Evolutionary conservation across 2,888 invertebrate species (phyloP).

Genomic region (Digitonthophagus gazella): DNA sequence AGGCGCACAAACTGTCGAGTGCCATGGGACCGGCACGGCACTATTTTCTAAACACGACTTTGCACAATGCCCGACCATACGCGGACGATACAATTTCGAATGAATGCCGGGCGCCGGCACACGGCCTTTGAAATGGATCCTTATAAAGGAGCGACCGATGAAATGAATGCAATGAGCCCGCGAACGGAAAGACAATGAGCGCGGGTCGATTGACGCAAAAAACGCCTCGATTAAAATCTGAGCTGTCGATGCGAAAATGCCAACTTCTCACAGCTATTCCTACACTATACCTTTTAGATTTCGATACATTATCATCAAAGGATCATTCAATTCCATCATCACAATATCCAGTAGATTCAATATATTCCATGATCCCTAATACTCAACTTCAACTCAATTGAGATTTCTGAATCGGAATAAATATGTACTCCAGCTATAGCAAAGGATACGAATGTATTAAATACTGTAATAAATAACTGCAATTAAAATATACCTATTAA

Average conservation of each 20-base stretch:
- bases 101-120: background rate
- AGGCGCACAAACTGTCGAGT: constrained; percentile 6
- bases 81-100: background rate
- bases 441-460: no score
- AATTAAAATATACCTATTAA: no score
- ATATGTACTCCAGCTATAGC: no score
- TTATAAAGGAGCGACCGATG: background rate
- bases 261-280: background rate
- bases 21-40: constrained; percentile 1
- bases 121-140: background rate
- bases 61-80: constrained; percentile 9
- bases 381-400: no score
- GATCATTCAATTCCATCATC: no score
- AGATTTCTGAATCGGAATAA: no score
- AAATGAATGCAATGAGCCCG: background rate
- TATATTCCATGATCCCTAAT: no score
- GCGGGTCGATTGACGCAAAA: background rate
- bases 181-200: background rate
- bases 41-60: constrained; percentile 7
- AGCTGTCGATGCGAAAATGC: background rate
- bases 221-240: background rate
- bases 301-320: no score
- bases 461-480: no score
- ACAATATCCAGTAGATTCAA: no score
- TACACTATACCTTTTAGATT: background rate